phyloP scores from a whole-genome alignment of 1,140 invertebrate species.

The Dendrolimus punctatus region DNA sequence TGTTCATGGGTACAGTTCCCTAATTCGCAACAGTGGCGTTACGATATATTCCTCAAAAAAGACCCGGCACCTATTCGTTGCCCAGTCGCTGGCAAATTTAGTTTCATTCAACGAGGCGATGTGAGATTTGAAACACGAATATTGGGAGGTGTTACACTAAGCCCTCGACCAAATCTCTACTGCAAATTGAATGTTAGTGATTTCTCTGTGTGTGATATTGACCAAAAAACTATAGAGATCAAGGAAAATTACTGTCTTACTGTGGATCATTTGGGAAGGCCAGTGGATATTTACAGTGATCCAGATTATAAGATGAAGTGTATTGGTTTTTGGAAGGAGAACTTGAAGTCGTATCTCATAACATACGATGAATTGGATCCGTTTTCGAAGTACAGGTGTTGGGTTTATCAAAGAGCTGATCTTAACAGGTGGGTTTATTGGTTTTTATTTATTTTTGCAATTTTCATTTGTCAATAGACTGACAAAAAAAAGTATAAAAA shows the following conservation, averaged over 20 bases:
- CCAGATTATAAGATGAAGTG: conserved; percentile 98
- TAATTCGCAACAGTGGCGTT: conserved; percentile 89
- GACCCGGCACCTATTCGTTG: conserved; percentile 94
- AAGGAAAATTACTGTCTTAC: conserved; percentile 96
- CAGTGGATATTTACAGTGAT: conserved; percentile 95
- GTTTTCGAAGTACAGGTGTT: conserved; percentile 96
- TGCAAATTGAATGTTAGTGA: conserved; percentile 96
- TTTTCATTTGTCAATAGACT: background rate
- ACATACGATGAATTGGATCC: conserved; percentile 97
- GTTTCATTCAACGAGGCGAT: conserved; percentile 91
- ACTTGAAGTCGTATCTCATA: conserved; percentile 96
- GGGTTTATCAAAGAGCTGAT: conserved; percentile 97
- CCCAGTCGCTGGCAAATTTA: conserved; percentile 96
- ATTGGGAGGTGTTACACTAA: conserved; percentile 93
- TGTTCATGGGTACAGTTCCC: conserved; percentile 95
- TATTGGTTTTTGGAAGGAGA: conserved; percentile 98
- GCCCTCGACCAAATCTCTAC: conserved; percentile 92
- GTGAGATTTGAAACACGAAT: conserved; percentile 93
- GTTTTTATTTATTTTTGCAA: background rate
- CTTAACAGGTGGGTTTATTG: conserved; percentile 79
- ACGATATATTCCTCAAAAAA: conserved; percentile 90
- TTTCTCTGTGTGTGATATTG: conserved; percentile 93
- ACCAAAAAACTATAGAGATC: conserved; percentile 93
- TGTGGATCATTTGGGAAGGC: conserved; percentile 94
- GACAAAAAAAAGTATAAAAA: background rate